These are phyloP conservation scores for Alcedo atthis DNA, from an alignment of 2,797 vertebrate genomes.

Conservation along the genomic window DNA sequence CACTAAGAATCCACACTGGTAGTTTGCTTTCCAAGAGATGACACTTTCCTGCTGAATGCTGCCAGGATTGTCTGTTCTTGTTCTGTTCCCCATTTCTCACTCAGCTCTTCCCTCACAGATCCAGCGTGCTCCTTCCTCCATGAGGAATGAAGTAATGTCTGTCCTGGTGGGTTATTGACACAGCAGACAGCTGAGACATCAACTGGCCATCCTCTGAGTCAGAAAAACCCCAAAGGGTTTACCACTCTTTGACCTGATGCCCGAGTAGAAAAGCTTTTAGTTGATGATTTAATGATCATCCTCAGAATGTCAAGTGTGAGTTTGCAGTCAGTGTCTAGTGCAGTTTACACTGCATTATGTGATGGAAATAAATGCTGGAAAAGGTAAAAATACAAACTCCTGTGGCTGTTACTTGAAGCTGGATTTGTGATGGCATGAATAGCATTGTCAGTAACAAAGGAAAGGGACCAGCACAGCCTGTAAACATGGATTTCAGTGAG, in stretches of 20 bases:
- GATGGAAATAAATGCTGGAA: neutral
- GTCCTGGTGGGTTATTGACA: neutral
- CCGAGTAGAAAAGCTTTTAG: neutral
- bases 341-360: neutral
- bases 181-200: neutral
- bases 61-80: neutral
- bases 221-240: neutral
- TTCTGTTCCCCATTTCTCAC: neutral
- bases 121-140: neutral
- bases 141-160: neutral
- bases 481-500: neutral
- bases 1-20: neutral
- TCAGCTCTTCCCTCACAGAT: neutral
- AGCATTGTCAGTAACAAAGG: neutral
- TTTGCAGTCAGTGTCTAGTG: neutral
- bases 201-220: neutral
- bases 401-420: neutral
- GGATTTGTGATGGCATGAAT: neutral
- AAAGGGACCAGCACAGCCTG: neutral
- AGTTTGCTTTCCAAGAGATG: neutral
- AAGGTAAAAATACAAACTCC: neutral
- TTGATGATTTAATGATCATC: neutral
- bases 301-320: neutral
- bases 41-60: neutral
- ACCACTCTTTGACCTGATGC: neutral